These are phyloP conservation scores for Euphonia xanthogaster DNA, from an alignment of 2,797 vertebrate species.

Conservation along the genomic window DNA sequence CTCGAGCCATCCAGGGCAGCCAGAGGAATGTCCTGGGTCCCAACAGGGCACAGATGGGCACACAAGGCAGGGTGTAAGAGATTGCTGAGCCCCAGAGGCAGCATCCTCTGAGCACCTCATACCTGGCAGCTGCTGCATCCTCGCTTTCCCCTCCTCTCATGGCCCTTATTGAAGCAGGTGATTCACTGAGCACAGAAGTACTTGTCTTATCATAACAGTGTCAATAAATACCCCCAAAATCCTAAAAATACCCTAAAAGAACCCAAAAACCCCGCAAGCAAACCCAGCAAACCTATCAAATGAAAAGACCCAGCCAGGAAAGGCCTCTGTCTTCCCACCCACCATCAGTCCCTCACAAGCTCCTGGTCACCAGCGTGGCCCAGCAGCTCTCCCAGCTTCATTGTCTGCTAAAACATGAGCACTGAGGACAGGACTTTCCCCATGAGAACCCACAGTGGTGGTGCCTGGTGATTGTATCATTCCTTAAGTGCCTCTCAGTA, in stretches of 20 bases:
- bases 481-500: background rate
- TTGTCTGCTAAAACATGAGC: background rate
- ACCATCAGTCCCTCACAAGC: background rate
- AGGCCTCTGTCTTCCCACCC: background rate
- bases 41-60: too few species aligned
- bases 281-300: background rate
- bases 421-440: background rate
- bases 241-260: background rate
- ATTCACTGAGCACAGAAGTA: background rate
- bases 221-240: background rate
- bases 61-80: background rate
- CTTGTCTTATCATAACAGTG: background rate
- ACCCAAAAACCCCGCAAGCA: background rate
- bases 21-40: too few species aligned
- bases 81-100: background rate
- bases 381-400: background rate
- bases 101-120: background rate
- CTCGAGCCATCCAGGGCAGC: too few species aligned
- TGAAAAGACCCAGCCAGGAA: background rate
- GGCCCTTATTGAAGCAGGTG: background rate
- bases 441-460: background rate
- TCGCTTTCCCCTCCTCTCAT: rapidly evolving
- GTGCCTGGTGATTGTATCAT: background rate
- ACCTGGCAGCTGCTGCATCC: background rate
- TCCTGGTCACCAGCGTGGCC: background rate